Evolutionary conservation across 2,888 invertebrate genomes (phyloP), one percentile per base, ranked within the genome.

Genomic region (Scaptomyza polygonia): DNA sequence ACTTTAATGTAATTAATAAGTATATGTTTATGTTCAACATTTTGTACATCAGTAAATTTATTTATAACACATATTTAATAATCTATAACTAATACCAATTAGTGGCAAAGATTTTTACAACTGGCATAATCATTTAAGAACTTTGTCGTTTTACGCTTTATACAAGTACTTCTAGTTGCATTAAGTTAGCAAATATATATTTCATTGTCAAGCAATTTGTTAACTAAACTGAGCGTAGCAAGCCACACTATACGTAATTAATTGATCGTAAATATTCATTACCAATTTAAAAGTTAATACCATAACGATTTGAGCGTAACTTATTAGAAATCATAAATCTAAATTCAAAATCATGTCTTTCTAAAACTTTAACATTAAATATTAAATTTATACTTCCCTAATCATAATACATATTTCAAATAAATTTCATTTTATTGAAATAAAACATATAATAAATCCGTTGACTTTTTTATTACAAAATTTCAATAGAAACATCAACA

Each of bases 61-160:
- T 78, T 81, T 81, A 81, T 86, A 51, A 55, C 39, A 45, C 45
- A 52, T 57, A 71, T 59, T 59, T 63, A 55, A 64, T 36, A 45
- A 4, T 53, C 21, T 25, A 29, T 47, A 54, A 47, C 56, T 49
- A 52, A 52, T 40, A 68, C 16, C 16, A 45, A 42, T 30, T 21
- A 47, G 18, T 34, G 48, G 39, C 71, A 53, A 21, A 64, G 55
- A 36, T 12, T 3, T 63, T 12, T 40, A 67, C 45, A 68, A 51
- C 66, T 45, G 71, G 76, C 85, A 81, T 81, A 84, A 81, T 86
- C 82, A 86, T 74, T 81, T 67, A 65, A 67, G 48, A 58, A 57
- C 62, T 81, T 61, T 29, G 48, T 67, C 66, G 85, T 82, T 86
- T 85, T 75, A 56, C 67, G 85, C 82, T 85, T 64, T 73, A 56